phyloP scores from a whole-genome alignment of 2,113 vertebrate species.

The Scortum barcoo region DNA sequence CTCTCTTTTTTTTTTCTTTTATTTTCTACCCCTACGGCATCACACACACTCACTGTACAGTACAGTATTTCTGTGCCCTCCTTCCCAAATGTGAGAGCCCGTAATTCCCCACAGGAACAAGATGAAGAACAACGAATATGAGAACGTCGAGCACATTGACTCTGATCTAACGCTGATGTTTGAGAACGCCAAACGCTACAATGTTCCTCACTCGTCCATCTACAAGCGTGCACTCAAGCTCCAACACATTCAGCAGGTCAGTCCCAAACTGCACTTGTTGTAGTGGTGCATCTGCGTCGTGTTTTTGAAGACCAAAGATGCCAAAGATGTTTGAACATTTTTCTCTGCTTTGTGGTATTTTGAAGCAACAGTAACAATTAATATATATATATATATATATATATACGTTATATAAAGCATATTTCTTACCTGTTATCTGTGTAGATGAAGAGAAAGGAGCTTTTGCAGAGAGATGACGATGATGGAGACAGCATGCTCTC shows the following conservation, averaged over 20 bases:
- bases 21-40: conserved; percentile 44
- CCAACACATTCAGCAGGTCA: conserved; percentile 97
- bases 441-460: conserved; percentile 95
- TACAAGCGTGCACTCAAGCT: conserved; percentile 97
- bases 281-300: not conserved
- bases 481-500: conserved; percentile 98
- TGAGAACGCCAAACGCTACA: conserved; percentile 98
- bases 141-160: conserved; percentile 94
- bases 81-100: conserved; percentile 76
- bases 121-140: conserved; percentile 96
- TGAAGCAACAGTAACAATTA: not conserved
- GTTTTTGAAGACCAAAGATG: too few relatives aligned
- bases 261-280: not conserved
- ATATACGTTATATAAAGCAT: not conserved
- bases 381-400: not conserved
- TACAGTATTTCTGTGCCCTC: conserved; percentile 73
- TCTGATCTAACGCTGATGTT: conserved; percentile 96
- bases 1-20: conserved; percentile 55
- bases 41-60: conserved; percentile 59
- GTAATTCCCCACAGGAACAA: conserved; percentile 88
- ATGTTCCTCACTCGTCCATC: conserved; percentile 96
- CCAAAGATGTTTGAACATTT: not conserved
- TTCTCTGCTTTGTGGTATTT: not conserved
- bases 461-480: conserved; percentile 93
- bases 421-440: not conserved